A percentile compares a stretch with the other conserved stretches of the same genome.
Conservation (phyloP, 2,888 invertebrate genomes). For the Drosophila mayaguana region DNA sequence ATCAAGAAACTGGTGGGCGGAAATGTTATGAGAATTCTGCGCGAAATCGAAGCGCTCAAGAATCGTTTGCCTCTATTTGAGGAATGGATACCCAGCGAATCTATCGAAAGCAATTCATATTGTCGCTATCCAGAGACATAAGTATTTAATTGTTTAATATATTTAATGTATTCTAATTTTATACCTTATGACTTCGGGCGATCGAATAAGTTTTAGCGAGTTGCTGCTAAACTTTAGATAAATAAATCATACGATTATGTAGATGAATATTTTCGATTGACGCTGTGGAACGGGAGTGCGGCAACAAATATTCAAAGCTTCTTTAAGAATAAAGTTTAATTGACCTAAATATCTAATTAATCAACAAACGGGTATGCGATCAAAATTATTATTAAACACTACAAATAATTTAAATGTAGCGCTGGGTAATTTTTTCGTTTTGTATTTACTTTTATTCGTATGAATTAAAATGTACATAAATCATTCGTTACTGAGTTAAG, state of each 20-base stretch:
- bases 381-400: too few relatives aligned
- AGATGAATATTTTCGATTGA: slow-evolving; percentile 12
- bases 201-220: slow-evolving; percentile 9
- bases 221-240: slow-evolving; percentile 32
- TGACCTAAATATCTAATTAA: not conserved
- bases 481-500: slow-evolving; percentile 31
- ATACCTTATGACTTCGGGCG: not conserved
- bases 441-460: slow-evolving; percentile 19
- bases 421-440: too few relatives aligned
- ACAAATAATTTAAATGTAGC: too few relatives aligned
- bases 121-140: slow-evolving; percentile 86
- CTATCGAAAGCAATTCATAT: slow-evolving; percentile 86
- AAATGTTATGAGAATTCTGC: slow-evolving; percentile 87
- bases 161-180: not conserved
- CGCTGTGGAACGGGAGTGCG: not conserved
- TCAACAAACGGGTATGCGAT: not conserved
- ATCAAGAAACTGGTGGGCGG: slow-evolving; percentile 87
- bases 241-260: slow-evolving; percentile 38
- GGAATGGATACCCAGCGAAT: slow-evolving; percentile 86
- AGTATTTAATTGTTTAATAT: slow-evolving; percentile 20
- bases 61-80: slow-evolving; percentile 86
- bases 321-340: slow-evolving; percentile 8
- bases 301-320: not conserved
- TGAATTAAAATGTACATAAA: slow-evolving; percentile 30
- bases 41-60: slow-evolving; percentile 85